phyloP scores from a whole-genome alignment of 2,888 invertebrate genomes.

The Carabus problematicus region DNA sequence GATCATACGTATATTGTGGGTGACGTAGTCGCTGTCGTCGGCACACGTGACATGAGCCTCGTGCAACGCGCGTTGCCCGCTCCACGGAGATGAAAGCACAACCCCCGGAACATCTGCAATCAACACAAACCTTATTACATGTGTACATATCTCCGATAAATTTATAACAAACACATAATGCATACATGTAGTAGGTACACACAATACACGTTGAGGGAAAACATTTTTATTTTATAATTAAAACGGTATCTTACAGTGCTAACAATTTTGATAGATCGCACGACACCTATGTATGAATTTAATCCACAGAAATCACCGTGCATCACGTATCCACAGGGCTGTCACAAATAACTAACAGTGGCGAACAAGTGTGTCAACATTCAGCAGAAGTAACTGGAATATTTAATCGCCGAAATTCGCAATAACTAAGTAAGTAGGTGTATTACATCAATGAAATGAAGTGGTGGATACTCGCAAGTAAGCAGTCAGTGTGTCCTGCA shows the following conservation, averaged over 20 bases:
- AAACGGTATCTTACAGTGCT: background rate
- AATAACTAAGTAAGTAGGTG: background rate
- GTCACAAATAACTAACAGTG: slow-evolving; percentile 27
- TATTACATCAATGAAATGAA: background rate
- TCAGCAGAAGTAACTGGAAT: slow-evolving; percentile 13
- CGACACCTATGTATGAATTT: slow-evolving; percentile 7
- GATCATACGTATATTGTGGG: too few species aligned
- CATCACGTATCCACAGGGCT: slow-evolving; percentile 28
- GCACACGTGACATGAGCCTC: too few species aligned
- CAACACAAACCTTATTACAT: too few species aligned
- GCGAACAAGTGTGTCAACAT: background rate
- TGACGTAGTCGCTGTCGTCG: too few species aligned
- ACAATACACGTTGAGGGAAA: too few species aligned
- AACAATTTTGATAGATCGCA: slow-evolving; percentile 8
- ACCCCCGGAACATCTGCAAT: too few species aligned
- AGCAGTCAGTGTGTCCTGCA: background rate
- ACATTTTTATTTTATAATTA: slow-evolving; percentile 7
- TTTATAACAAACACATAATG: too few species aligned
- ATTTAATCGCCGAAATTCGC: slow-evolving; percentile 20
- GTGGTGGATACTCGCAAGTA: background rate
- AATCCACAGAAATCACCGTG: slow-evolving; percentile 29
- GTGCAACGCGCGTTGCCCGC: too few species aligned
- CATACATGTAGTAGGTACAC: too few species aligned
- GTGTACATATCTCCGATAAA: too few species aligned
- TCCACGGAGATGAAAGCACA: too few species aligned